Evolutionary conservation across 2,888 invertebrate species (phyloP), one percentile per base, ranked within the genome.

Genomic region (Buathra laborator): DNA sequence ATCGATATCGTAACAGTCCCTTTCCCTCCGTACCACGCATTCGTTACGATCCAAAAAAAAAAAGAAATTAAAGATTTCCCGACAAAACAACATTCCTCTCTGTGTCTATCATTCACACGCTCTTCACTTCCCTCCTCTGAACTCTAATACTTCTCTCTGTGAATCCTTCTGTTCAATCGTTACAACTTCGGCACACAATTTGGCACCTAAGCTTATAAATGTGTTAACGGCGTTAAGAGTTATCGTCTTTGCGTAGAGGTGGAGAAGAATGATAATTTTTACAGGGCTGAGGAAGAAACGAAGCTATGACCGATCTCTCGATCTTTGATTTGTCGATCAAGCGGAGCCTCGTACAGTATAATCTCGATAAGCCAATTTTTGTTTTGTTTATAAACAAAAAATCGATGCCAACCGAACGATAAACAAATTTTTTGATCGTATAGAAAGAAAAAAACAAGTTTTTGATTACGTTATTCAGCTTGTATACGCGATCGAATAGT

Each of bases 141-240:
- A 59, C 14, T 66, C 62, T 74, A 6, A 37, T 32, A 29, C 37
- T 9, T 46, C 16, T 48, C 59, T 66, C 29, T 67, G 16, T 67
- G 14, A 32, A 16, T 71, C 67, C 68, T 62, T 19, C 4, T 74
- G 67, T 56, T 82, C 32, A 37, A 80, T 78, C 74, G 78, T 80
- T 81, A 53, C 56, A 48, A 53, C 76, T 83, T 77, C 64, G 75
- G 83, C 81, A 80, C 81, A 84, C 84, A 86, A 53, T 86, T 83
- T 81, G 76, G 81, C 84, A 86, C 86, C 46, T 76, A 83, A 83
- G 86, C 80, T 86, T 87, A 24, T 77, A 67, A 77, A 75, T 85
- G 84, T 81, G 68, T 80, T 83, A 74, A 37, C 53, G 56, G 56
- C 74, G 64, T 71, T 83, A 62, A 44, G 64, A 70, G 51, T 64